Conservation (phyloP, 2,113 vertebrate species). For the Galbula dea region DNA sequence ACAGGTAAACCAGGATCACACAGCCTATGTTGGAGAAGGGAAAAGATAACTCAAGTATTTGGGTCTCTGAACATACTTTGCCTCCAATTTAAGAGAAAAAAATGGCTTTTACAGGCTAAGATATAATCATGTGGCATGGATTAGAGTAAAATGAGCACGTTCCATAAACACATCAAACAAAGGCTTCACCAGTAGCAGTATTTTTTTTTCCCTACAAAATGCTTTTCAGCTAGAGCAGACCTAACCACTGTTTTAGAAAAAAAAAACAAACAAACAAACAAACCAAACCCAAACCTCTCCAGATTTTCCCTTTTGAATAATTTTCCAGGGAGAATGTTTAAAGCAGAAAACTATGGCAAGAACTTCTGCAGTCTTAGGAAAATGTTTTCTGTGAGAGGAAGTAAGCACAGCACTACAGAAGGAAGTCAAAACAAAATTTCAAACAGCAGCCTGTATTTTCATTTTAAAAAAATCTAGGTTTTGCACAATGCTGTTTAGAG, state of each 20-base stretch:
- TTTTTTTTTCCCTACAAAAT: constrained; percentile 44
- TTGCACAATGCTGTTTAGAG: neutral
- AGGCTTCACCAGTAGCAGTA: neutral
- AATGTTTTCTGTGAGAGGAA: neutral
- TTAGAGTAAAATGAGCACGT: constrained; percentile 14
- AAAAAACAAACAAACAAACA: no score
- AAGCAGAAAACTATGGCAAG: constrained; percentile 1
- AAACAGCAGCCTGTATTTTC: neutral
- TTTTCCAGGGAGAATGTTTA: constrained; percentile 25
- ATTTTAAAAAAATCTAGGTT: neutral
- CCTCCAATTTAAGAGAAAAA: neutral
- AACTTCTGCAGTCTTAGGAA: neutral
- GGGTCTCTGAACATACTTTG: neutral
- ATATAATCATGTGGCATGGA: constrained; percentile 6
- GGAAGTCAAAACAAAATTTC: neutral
- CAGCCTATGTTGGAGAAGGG: neutral
- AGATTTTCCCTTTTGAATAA: constrained; percentile 9
- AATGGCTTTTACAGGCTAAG: neutral
- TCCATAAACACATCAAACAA: constrained; percentile 34
- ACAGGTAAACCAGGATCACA: neutral
- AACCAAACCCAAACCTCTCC: neutral
- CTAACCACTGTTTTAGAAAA: neutral
- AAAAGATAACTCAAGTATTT: neutral
- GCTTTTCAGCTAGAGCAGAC: neutral
- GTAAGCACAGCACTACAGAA: neutral